These are phyloP conservation scores for Stenopsyche tienmushanensis DNA, from an alignment of 1,140 invertebrate species.

Conservation along the genomic window DNA sequence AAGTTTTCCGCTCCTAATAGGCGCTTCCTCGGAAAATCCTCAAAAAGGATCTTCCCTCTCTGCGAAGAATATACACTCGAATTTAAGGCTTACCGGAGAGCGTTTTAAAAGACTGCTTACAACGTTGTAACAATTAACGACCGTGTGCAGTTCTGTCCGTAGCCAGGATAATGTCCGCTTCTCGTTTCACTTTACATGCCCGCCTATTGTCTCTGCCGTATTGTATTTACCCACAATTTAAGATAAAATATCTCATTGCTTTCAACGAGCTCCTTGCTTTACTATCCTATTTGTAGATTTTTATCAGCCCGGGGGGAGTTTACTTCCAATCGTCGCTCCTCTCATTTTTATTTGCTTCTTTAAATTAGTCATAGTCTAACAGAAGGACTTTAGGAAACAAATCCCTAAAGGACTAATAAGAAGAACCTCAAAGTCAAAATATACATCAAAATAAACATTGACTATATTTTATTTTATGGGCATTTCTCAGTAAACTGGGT, in stretches of 20 bases:
- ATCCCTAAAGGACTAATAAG: too few relatives aligned
- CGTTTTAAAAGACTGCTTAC: conserved; percentile 24
- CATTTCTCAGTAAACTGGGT: too few relatives aligned
- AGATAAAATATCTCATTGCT: background rate
- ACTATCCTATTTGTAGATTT: too few relatives aligned
- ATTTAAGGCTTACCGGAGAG: background rate
- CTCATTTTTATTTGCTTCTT: too few relatives aligned
- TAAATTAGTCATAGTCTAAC: too few relatives aligned
- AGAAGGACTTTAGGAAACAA: too few relatives aligned
- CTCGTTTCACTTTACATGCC: background rate
- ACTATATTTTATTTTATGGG: too few relatives aligned
- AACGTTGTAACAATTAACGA: conserved; percentile 29
- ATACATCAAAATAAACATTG: too few relatives aligned
- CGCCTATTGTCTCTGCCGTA: background rate
- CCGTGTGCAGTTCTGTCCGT: background rate
- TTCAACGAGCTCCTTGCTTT: too few relatives aligned
- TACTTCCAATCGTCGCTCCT: too few relatives aligned
- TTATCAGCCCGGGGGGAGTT: too few relatives aligned
- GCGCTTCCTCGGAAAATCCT: conserved; percentile 1
- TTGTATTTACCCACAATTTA: background rate
- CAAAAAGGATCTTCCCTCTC: background rate
- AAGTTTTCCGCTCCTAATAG: conserved; percentile 3
- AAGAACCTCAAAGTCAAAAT: too few relatives aligned
- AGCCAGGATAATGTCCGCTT: background rate
- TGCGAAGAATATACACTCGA: background rate